A percentile compares a stretch with the other conserved stretches of the same genome.
phyloP scores from a whole-genome alignment of 2,113 vertebrate species.

The Notarius lentiginosus region DNA sequence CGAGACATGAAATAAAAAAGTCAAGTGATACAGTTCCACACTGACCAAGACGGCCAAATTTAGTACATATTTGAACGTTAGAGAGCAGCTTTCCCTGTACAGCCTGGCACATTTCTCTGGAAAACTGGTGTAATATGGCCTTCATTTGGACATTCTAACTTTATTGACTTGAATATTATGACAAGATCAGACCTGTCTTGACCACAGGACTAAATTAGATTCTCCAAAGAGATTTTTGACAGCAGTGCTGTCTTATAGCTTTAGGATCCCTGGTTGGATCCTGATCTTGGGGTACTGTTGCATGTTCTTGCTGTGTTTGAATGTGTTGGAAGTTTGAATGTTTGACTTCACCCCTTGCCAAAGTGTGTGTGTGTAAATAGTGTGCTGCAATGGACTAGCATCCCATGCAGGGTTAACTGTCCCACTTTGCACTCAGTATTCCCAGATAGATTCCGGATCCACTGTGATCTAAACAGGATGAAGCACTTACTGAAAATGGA shows the following conservation, averaged over 20 bases:
- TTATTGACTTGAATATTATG: neutral
- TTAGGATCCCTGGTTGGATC: neutral
- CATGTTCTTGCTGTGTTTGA: neutral
- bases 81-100: neutral
- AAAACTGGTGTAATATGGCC: neutral
- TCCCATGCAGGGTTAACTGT: neutral
- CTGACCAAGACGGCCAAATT: neutral
- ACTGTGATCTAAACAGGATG: neutral
- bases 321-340: no score
- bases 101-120: neutral
- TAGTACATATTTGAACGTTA: neutral
- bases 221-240: neutral
- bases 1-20: neutral
- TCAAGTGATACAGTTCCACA: neutral
- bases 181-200: neutral
- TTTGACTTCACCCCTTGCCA: no score
- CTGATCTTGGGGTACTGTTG: neutral
- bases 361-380: no score
- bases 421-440: neutral
- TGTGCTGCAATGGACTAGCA: no score
- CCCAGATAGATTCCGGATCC: neutral
- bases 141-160: neutral
- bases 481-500: neutral
- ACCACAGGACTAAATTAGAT: neutral
- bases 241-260: neutral